phyloP scores from a whole-genome alignment of 2,797 vertebrate genomes.

The Pangasius mekongensis region DNA sequence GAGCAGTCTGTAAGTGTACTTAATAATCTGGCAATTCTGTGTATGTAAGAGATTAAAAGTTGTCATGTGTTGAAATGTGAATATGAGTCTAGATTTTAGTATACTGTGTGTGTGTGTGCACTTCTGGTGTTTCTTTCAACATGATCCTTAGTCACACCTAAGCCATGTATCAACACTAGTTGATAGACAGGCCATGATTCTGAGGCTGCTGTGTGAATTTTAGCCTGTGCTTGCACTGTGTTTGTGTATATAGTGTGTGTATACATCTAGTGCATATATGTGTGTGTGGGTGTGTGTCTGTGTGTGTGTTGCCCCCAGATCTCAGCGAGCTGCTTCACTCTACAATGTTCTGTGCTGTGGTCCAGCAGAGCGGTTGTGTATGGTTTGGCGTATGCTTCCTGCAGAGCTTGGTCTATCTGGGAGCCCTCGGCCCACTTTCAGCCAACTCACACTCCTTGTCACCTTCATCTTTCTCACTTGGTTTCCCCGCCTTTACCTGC shows the following conservation, averaged over 20 bases:
- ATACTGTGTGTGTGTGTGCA: not conserved
- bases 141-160: slow-evolving; percentile 15
- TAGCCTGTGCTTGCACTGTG: slow-evolving; percentile 19
- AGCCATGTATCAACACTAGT: slow-evolving; percentile 17
- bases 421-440: slow-evolving; percentile 62
- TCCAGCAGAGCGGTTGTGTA: slow-evolving; percentile 59
- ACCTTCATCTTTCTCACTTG: slow-evolving; percentile 84
- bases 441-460: slow-evolving; percentile 79
- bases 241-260: slow-evolving; percentile 37
- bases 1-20: not conserved
- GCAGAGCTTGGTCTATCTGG: slow-evolving; percentile 78
- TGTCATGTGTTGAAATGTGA: not conserved
- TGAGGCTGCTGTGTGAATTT: slow-evolving; percentile 5
- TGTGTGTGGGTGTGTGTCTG: not conserved
- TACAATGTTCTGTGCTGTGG: slow-evolving; percentile 24
- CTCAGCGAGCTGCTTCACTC: slow-evolving; percentile 25
- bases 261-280: slow-evolving; percentile 37
- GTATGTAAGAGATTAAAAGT: not conserved
- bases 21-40: not conserved
- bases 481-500: slow-evolving; percentile 91
- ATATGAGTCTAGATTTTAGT: not conserved
- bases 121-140: slow-evolving; percentile 20
- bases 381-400: slow-evolving; percentile 72
- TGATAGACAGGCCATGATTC: not conserved
- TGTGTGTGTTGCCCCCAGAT: slow-evolving; percentile 37